Conservation (phyloP, 2,888 invertebrate species). For the Craniophora ligustri region DNA sequence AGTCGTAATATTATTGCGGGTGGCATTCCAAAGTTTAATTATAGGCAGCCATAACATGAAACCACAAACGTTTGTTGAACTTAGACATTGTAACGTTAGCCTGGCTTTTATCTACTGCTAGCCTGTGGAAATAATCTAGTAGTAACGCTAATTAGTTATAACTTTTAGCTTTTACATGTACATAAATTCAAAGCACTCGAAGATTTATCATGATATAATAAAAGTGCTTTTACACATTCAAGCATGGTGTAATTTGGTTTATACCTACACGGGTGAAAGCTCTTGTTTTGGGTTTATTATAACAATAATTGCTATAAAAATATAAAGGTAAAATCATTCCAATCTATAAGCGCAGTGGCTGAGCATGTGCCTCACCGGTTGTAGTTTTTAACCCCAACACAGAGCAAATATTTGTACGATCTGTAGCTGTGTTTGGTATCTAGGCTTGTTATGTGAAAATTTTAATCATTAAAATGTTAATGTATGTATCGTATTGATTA, state of each 20-base stretch:
- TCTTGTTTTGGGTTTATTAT: not conserved
- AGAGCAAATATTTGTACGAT: no score
- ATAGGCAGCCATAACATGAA: not conserved
- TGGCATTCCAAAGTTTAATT: constrained; percentile 2
- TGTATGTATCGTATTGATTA: no score
- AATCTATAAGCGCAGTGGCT: no score
- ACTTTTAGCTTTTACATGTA: not conserved
- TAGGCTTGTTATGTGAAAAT: no score
- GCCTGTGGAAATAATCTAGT: constrained; percentile 14
- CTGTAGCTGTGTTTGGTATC: no score
- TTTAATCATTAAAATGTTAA: no score
- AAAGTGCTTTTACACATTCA: not conserved
- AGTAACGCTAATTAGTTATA: constrained; percentile 14
- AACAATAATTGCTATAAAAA: not conserved
- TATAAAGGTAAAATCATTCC: no score
- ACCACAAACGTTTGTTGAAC: constrained; percentile 3
- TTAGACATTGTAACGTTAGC: not conserved
- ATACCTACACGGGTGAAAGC: not conserved
- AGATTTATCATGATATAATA: not conserved
- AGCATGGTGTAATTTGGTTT: not conserved
- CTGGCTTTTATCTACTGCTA: constrained; percentile 3
- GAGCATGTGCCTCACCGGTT: no score
- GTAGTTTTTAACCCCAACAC: no score
- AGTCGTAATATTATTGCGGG: no score
- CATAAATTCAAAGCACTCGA: not conserved